Evolutionary conservation across 2,888 invertebrate genomes (phyloP).

Genomic region (Torymus texanus): DNA sequence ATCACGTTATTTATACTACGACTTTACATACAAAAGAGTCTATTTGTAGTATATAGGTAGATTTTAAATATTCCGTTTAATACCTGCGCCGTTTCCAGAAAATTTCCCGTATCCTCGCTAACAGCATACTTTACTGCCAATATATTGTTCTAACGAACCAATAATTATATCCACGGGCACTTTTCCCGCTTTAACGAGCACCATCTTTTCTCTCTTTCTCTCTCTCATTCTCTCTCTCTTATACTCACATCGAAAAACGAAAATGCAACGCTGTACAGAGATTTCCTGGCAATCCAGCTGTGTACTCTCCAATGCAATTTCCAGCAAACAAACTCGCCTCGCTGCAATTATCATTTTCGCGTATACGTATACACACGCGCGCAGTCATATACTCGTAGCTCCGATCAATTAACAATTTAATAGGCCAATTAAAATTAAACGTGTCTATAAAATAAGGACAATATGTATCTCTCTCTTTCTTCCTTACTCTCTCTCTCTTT

Average conservation of each 20-base stretch:
- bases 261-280: too few relatives aligned
- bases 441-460: constrained; percentile 52
- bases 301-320: too few relatives aligned
- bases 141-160: not conserved
- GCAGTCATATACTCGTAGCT: too few relatives aligned
- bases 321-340: too few relatives aligned
- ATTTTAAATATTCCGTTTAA: too few relatives aligned
- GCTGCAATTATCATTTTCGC: constrained; percentile 38
- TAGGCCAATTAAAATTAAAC: constrained; percentile 56
- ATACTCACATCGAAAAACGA: too few relatives aligned
- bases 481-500: not conserved
- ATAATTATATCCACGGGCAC: not conserved
- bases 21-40: too few relatives aligned
- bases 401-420: constrained; percentile 58
- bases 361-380: too few relatives aligned
- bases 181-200: constrained; percentile 8
- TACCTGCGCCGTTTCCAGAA: not conserved
- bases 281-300: too few relatives aligned
- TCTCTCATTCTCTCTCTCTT: too few relatives aligned
- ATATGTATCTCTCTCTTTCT: constrained; percentile 30
- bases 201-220: not conserved
- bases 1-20: too few relatives aligned
- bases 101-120: not conserved
- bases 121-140: not conserved
- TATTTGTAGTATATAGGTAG: too few relatives aligned